phyloP scores from a whole-genome alignment of 2,113 vertebrate species.

The Phycodurus eques region DNA sequence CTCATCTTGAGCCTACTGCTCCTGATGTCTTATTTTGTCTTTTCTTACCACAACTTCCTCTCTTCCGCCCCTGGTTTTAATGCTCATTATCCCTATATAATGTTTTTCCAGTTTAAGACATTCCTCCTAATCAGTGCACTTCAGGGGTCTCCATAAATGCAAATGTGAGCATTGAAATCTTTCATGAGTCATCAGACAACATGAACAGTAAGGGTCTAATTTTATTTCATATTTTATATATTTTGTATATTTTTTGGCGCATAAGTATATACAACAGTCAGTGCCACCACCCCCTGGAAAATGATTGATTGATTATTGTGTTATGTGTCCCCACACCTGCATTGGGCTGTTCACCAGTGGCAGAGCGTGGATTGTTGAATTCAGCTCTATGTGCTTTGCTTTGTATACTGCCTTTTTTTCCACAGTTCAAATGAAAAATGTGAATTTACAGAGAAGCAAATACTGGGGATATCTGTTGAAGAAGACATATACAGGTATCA shows the following conservation, averaged over 20 bases:
- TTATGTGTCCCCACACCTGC: not conserved
- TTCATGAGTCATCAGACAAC: no score
- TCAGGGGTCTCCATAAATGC: no score
- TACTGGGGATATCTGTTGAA: not conserved
- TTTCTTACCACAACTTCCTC: constrained; percentile 2
- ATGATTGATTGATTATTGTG: not conserved
- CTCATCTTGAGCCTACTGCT: constrained; percentile 46
- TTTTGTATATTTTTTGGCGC: not conserved
- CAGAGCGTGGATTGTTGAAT: not conserved
- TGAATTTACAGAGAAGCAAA: not conserved
- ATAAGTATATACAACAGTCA: not conserved
- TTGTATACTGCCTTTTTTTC: no score
- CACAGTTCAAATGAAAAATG: no score
- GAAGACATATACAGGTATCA: no score
- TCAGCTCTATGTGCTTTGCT: not conserved
- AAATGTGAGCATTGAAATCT: no score
- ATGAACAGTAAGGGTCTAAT: no score
- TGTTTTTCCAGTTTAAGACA: not conserved
- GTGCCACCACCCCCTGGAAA: not conserved
- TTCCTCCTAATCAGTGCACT: not conserved
- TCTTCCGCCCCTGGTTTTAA: constrained; percentile 30
- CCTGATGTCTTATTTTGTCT: constrained; percentile 20
- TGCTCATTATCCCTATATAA: constrained; percentile 8
- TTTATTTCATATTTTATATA: no score
- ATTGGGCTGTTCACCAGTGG: not conserved